Evolutionary conservation across 2,113 vertebrate species (phyloP).

Genomic region (Hyaena hyaena): DNA sequence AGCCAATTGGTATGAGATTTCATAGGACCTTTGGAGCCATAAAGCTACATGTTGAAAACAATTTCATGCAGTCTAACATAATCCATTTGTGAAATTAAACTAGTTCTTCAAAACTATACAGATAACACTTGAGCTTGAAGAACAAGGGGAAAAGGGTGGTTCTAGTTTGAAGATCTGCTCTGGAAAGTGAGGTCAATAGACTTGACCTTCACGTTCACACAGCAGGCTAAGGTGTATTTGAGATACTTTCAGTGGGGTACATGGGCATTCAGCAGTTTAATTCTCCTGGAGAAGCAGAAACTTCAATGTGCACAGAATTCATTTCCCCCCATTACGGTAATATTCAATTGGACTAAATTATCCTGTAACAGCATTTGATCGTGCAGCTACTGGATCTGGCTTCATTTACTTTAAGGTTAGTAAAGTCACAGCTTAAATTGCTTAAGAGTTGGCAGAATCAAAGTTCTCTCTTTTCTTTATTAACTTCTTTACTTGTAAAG

Average conservation of each 20-base stretch:
- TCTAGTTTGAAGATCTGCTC: not conserved
- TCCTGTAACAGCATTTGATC: conserved; percentile 80
- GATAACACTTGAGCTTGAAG: not conserved
- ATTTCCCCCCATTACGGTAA: conserved; percentile 79
- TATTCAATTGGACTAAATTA: conserved; percentile 82
- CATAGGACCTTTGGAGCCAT: not conserved
- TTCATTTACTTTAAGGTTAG: conserved; percentile 82
- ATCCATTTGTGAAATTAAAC: not conserved
- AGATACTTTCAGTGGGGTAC: not conserved
- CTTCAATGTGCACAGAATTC: conserved; percentile 77
- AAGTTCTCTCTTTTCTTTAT: conserved; percentile 81
- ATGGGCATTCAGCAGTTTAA: conserved; percentile 53
- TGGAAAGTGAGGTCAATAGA: conserved; percentile 1
- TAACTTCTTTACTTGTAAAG: conserved; percentile 77
- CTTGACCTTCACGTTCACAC: conserved; percentile 45
- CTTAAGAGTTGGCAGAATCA: conserved; percentile 79
- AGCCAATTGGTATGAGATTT: not conserved
- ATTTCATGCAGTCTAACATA: not conserved
- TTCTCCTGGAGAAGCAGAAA: conserved; percentile 59
- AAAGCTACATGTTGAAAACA: not conserved
- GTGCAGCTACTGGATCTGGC: conserved; percentile 65
- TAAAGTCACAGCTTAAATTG: conserved; percentile 80
- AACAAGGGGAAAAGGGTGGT: conserved; percentile 20
- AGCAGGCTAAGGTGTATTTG: conserved; percentile 27
- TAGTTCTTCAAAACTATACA: not conserved